phyloP scores from a whole-genome alignment of 1,140 invertebrate genomes.

The Cydia pomonella region DNA sequence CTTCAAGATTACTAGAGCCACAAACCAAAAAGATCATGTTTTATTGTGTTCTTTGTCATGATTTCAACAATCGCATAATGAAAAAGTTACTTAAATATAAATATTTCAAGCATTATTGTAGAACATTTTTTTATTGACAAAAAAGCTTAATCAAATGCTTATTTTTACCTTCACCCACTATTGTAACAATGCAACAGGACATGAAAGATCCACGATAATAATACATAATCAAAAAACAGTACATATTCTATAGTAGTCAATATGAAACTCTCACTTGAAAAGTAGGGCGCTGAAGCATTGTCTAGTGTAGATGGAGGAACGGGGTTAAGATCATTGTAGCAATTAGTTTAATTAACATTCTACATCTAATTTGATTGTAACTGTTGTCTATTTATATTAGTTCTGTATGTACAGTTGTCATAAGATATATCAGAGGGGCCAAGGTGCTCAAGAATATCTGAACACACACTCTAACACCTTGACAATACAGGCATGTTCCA shows the following conservation, averaged over 20 bases:
- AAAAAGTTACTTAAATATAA: too few relatives aligned
- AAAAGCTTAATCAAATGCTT: too few relatives aligned
- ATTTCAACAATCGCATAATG: too few relatives aligned
- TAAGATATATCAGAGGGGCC: too few relatives aligned
- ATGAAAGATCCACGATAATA: too few relatives aligned
- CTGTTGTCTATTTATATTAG: background rate
- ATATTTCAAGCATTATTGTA: too few relatives aligned
- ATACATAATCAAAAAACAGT: background rate
- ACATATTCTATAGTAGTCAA: background rate
- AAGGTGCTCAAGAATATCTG: too few relatives aligned
- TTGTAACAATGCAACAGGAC: too few relatives aligned
- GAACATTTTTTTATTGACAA: too few relatives aligned
- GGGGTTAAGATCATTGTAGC: background rate
- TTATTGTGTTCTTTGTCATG: background rate
- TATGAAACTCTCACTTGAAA: background rate
- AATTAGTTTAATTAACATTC: conserved; percentile 20
- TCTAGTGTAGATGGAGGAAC: background rate
- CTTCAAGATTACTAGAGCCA: background rate
- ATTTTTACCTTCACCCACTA: background rate
- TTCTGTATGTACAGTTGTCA: background rate
- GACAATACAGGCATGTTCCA: too few relatives aligned
- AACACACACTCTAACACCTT: too few relatives aligned
- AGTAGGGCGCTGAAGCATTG: background rate
- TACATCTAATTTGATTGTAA: background rate
- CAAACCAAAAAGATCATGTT: background rate